Evolutionary conservation across 2,888 invertebrate species (phyloP).

Genomic region (Aspidiotus destructor): DNA sequence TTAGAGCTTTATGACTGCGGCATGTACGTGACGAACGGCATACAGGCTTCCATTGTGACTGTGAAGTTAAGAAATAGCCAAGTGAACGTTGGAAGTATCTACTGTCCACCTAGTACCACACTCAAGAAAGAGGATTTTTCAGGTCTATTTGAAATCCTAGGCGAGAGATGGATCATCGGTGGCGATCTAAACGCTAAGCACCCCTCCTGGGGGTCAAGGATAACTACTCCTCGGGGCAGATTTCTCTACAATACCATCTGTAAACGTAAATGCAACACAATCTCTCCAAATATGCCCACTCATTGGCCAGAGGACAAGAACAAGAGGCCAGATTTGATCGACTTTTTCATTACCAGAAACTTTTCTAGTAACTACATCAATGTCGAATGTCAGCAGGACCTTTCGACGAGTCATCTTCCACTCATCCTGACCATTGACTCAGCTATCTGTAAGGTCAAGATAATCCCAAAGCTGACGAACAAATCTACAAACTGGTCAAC

Average conservation of each 20-base stretch:
- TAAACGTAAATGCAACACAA: too few relatives aligned
- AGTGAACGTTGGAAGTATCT: constrained; percentile 2
- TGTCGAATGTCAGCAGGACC: too few relatives aligned
- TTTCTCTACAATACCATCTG: too few relatives aligned
- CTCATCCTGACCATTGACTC: too few relatives aligned
- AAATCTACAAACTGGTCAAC: constrained; percentile 4
- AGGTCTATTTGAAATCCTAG: neutral
- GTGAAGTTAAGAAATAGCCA: neutral
- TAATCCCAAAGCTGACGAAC: constrained; percentile 1
- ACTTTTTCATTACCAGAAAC: too few relatives aligned
- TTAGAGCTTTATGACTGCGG: neutral
- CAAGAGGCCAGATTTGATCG: too few relatives aligned
- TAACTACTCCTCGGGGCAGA: too few relatives aligned
- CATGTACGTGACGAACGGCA: neutral
- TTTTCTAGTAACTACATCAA: too few relatives aligned
- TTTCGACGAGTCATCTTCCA: too few relatives aligned
- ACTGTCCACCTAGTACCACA: neutral
- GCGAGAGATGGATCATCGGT: neutral
- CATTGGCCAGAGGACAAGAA: too few relatives aligned
- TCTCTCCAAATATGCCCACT: too few relatives aligned
- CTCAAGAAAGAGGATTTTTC: neutral
- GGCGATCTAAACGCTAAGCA: neutral
- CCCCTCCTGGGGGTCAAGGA: constrained; percentile 1
- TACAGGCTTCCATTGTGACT: neutral
- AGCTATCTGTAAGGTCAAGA: too few relatives aligned